Conservation (phyloP, 2,113 vertebrate genomes). For the Cebus imitator region DNA sequence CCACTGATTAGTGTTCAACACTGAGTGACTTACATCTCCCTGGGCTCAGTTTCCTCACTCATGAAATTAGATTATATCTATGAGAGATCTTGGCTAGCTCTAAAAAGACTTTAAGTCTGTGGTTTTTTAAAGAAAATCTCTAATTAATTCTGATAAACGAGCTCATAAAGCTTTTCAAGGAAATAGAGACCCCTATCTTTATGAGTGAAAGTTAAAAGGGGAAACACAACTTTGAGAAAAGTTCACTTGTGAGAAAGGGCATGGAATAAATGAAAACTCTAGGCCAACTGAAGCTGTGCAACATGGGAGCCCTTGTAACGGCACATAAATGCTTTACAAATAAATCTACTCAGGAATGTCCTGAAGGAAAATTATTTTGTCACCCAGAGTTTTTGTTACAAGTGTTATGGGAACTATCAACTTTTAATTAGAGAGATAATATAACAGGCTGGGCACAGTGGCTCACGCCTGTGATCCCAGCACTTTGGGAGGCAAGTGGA, state of each 20-base stretch:
- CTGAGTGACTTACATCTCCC: background rate
- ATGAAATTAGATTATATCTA: background rate
- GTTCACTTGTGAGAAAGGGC: background rate
- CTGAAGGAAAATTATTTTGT: constrained; percentile 10
- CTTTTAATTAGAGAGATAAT: constrained; percentile 24
- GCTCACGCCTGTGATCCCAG: too few relatives aligned
- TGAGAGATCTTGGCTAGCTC: background rate
- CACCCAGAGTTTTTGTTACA: constrained; percentile 17
- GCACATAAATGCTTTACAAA: constrained; percentile 5
- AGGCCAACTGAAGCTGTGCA: background rate
- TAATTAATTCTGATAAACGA: constrained; percentile 12
- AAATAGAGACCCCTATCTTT: background rate
- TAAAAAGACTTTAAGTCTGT: background rate
- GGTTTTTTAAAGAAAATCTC: background rate
- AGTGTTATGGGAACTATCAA: constrained; percentile 28
- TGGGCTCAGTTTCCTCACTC: background rate
- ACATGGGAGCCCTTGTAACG: background rate
- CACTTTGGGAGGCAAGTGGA: too few relatives aligned
- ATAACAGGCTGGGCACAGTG: background rate
- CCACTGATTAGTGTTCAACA: background rate
- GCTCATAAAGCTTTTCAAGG: background rate
- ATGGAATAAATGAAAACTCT: background rate
- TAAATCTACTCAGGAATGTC: constrained; percentile 14
- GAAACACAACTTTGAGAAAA: background rate
- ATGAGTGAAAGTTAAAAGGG: background rate